Conservation (phyloP, 2,797 vertebrate species). For the Betta splendens region DNA sequence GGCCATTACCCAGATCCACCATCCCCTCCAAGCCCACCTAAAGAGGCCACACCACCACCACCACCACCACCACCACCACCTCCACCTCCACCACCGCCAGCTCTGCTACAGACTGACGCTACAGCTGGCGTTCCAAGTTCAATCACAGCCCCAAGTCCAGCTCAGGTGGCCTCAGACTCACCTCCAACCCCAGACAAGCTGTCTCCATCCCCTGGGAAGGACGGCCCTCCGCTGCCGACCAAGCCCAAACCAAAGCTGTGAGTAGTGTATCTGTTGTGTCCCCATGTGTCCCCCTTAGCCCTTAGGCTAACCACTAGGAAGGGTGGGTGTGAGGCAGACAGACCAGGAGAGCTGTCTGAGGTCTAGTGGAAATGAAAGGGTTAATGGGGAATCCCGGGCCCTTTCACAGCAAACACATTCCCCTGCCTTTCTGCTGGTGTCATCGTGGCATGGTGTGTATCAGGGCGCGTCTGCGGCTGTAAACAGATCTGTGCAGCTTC, state of each 20-base stretch:
- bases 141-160: slow-evolving; percentile 15
- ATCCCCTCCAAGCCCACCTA: slow-evolving; percentile 53
- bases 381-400: slow-evolving; percentile 57
- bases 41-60: slow-evolving; percentile 37
- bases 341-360: slow-evolving; percentile 24
- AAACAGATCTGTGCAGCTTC: slow-evolving; percentile 69
- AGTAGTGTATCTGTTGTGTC: slow-evolving; percentile 80
- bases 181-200: slow-evolving; percentile 57
- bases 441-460: slow-evolving; percentile 59
- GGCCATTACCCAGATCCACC: slow-evolving; percentile 75
- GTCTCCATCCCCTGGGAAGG: slow-evolving; percentile 82
- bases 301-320: slow-evolving; percentile 11
- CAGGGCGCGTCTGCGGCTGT: slow-evolving; percentile 49
- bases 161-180: slow-evolving; percentile 37
- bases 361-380: slow-evolving; percentile 42
- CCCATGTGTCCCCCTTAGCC: slow-evolving; percentile 19
- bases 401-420: slow-evolving; percentile 68
- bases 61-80: slow-evolving; percentile 41
- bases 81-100: too few relatives aligned
- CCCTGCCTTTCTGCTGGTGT: slow-evolving; percentile 56
- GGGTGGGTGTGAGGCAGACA: slow-evolving; percentile 2
- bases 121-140: slow-evolving; percentile 9
- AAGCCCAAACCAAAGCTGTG: slow-evolving; percentile 98
- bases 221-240: slow-evolving; percentile 89
- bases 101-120: slow-evolving; percentile 35